Base-by-base conservation (phyloP, 2,888 invertebrate species). In the Chelonus formosanus region DNA sequence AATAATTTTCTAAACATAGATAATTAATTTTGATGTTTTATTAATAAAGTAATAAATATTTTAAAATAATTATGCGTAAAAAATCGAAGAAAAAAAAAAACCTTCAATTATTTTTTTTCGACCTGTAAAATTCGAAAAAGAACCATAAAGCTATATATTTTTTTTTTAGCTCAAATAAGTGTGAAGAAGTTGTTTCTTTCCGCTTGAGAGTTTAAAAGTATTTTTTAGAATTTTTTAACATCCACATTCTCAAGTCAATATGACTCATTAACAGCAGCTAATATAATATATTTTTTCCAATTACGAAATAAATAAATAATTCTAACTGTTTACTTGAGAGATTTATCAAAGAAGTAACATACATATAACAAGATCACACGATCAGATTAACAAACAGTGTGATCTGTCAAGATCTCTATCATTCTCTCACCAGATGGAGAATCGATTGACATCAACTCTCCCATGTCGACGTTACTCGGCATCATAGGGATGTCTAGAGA, bases 381-480 rank as follows among this genome's bases (percentile, higher is more conserved):
- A 40, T 40, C 40, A 40, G 40, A 31, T 20, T 56, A 43, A 20
- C 10, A 20, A 44, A 43, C 8, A 10, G 40, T 8, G 20, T 56
- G 43, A n/a, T 32, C 7, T 4, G 6, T 56, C 45, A 47, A 47
- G 45, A 32, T 35, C 44, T 7, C 10, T 47, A 34, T 7, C 20
- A 58, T 48, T 58, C 10, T 47, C 35, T 48, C 59, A 40, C 20
- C 52, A 60, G 43, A 60, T 60, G 52, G 40, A 40, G 48, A 50
- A 60, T 60, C 60, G 60, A 60, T 60, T 50, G 32, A 5, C 44
- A 60, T 40, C 43, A 40, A 31, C 47, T 47, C 35, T 58, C 45
- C 10, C 35, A 32, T 32, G 20, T 31, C 20, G 8, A 32, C 48
- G 10, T 31, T 32, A 7, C 52, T 52, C 52, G 52, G 5, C 36